A percentile compares a stretch with the other conserved stretches of the same genome.
These are phyloP conservation scores for Galerucella nymphaeae DNA, from an alignment of 2,888 invertebrate species.

Conservation along the genomic window DNA sequence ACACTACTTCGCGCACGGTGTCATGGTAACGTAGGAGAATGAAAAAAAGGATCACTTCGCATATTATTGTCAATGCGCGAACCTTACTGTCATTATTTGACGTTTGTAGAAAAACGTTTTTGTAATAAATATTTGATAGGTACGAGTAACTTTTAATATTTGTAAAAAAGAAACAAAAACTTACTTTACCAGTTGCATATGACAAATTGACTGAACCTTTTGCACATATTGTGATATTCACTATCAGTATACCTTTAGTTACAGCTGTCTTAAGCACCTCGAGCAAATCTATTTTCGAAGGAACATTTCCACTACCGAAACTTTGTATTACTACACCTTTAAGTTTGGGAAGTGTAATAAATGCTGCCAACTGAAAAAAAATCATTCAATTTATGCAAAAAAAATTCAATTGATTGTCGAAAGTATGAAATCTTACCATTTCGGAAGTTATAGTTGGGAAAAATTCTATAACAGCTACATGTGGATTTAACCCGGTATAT, in stretches of 20 bases:
- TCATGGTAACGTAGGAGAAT: too few relatives aligned
- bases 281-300: slow-evolving; percentile 84
- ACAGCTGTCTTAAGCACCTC: slow-evolving; percentile 77
- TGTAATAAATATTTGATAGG: too few relatives aligned
- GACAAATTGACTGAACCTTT: slow-evolving; percentile 80
- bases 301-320: slow-evolving; percentile 95
- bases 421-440: slow-evolving; percentile 63
- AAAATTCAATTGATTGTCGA: too few relatives aligned
- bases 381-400: not conserved
- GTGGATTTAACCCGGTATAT: slow-evolving; percentile 79
- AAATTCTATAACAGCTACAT: slow-evolving; percentile 87
- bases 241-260: slow-evolving; percentile 82
- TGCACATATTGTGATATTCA: slow-evolving; percentile 93
- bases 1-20: too few relatives aligned
- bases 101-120: too few relatives aligned
- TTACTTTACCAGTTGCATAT: slow-evolving; percentile 87
- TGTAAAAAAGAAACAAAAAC: slow-evolving; percentile 7
- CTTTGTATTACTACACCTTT: slow-evolving; percentile 89
- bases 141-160: too few relatives aligned
- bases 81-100: too few relatives aligned
- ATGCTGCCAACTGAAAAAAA: slow-evolving; percentile 69
- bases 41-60: too few relatives aligned
- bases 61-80: too few relatives aligned
- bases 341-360: slow-evolving; percentile 74
- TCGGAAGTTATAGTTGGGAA: slow-evolving; percentile 91